phyloP scores from a whole-genome alignment of 1,140 invertebrate species.

The Conopomorpha cramerella region DNA sequence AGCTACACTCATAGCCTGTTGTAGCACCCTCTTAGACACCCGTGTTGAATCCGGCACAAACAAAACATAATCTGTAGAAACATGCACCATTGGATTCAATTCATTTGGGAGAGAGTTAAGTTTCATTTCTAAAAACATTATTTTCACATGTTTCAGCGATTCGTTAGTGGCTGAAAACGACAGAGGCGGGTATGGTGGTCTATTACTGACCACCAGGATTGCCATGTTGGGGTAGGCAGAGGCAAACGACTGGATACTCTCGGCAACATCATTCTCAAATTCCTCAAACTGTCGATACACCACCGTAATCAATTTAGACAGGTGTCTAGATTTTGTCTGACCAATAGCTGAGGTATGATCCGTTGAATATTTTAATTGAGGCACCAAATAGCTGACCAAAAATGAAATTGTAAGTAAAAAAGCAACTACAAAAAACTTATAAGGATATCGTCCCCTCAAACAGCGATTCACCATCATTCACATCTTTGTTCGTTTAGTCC shows the following conservation, averaged over 20 bases:
- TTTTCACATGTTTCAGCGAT: conserved; percentile 65
- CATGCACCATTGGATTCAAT: conserved; percentile 67
- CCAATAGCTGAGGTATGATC: conserved; percentile 24
- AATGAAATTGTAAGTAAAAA: conserved; percentile 18
- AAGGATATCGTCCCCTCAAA: conserved; percentile 28
- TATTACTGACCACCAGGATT: conserved; percentile 77
- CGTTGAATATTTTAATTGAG: conserved; percentile 27
- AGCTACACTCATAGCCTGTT: conserved; percentile 64
- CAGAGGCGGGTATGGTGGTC: conserved; percentile 79
- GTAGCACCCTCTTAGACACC: conserved; percentile 66
- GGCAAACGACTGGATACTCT: conserved; percentile 74
- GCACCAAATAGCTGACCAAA: conserved; percentile 28
- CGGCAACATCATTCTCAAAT: conserved; percentile 81
- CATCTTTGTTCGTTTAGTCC: conserved; percentile 3
- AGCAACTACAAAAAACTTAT: conserved; percentile 28
- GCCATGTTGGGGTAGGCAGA: conserved; percentile 71
- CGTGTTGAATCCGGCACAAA: conserved; percentile 84
- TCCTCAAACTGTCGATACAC: conserved; percentile 84
- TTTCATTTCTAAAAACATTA: conserved; percentile 68
- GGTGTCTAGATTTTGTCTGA: conserved; percentile 40
- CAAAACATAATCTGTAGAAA: conserved; percentile 78
- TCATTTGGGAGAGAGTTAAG: conserved; percentile 66
- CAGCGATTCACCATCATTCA: conserved; percentile 32
- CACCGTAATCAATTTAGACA: conserved; percentile 70
- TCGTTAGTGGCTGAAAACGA: conserved; percentile 65